A percentile compares a stretch with the other conserved stretches of the same genome.
These are phyloP conservation scores for Sparidentex hasta DNA, from an alignment of 2,797 vertebrate genomes.

Conservation along the genomic window DNA sequence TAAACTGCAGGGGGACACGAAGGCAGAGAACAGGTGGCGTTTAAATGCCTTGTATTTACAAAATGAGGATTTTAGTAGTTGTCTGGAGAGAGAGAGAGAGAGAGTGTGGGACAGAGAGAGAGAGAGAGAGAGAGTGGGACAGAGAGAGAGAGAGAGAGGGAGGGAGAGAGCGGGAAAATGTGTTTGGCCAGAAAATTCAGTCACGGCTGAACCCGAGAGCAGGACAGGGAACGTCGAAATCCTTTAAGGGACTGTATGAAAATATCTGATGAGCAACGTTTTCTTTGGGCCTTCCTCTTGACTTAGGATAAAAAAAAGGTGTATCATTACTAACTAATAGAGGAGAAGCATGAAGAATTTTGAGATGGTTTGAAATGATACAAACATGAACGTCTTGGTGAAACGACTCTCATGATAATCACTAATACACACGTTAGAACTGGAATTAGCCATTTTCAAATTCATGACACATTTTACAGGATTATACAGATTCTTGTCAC, in stretches of 20 bases:
- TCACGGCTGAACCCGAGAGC: background rate
- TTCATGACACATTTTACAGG: background rate
- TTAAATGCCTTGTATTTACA: slow-evolving; percentile 51
- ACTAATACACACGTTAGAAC: background rate
- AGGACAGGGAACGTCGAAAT: background rate
- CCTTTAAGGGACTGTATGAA: background rate
- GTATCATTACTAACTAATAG: background rate
- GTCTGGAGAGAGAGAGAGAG: slow-evolving; percentile 7
- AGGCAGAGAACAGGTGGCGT: slow-evolving; percentile 43
- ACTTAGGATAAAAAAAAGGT: background rate
- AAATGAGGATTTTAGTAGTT: slow-evolving; percentile 47
- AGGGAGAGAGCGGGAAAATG: slow-evolving; percentile 17
- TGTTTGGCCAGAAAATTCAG: slow-evolving; percentile 30
- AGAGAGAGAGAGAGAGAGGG: slow-evolving; percentile 6
- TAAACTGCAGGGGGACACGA: slow-evolving; percentile 38
- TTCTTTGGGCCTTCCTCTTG: background rate
- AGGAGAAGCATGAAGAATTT: background rate
- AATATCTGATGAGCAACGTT: background rate
- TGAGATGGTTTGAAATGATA: background rate
- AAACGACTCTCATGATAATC: background rate
- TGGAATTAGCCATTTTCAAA: background rate
- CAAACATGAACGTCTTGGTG: background rate
- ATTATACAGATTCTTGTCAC: background rate
- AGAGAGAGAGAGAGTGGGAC: slow-evolving; percentile 9
- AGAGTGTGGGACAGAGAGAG: background rate